Conservation (phyloP, 1,140 invertebrate species). For the Nasonia giraulti region DNA sequence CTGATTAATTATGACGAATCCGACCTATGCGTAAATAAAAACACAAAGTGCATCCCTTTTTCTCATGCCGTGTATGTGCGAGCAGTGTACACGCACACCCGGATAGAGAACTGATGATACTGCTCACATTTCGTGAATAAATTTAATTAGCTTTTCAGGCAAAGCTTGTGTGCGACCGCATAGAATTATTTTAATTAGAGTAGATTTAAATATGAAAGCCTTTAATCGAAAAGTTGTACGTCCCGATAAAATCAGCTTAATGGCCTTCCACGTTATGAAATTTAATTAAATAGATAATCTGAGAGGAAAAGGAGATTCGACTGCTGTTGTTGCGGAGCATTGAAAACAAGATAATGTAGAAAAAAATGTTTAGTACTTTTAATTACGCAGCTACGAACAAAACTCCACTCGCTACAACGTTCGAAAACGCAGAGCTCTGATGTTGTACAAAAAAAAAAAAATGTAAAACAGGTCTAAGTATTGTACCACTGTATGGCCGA, state of each 20-base stretch:
- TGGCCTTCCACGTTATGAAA: constrained; percentile 42
- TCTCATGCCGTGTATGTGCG: not conserved
- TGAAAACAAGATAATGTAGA: not conserved
- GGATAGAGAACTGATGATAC: no score
- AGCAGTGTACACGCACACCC: no score
- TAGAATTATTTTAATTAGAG: constrained; percentile 45
- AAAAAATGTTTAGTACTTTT: no score
- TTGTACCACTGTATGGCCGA: not conserved
- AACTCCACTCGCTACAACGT: no score
- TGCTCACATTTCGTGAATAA: not conserved
- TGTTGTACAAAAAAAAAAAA: constrained; percentile 12
- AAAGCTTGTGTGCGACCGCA: not conserved
- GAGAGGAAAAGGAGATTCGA: not conserved
- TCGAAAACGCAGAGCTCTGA: no score
- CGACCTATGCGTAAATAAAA: not conserved
- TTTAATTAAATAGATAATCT: constrained; percentile 49
- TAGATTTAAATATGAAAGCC: constrained; percentile 33
- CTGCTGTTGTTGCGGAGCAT: not conserved
- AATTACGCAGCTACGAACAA: no score
- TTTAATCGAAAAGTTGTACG: constrained; percentile 46
- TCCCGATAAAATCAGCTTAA: constrained; percentile 44
- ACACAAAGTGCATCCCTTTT: not conserved
- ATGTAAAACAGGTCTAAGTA: constrained; percentile 28
- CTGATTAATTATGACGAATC: constrained; percentile 33
- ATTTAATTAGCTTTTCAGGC: constrained; percentile 41